Percentiles rank a stretch among this genome's conserved stretches.
These are phyloP conservation scores for Pangasius larnaudii DNA, from an alignment of 2,797 vertebrate genomes.

Conservation along the genomic window DNA sequence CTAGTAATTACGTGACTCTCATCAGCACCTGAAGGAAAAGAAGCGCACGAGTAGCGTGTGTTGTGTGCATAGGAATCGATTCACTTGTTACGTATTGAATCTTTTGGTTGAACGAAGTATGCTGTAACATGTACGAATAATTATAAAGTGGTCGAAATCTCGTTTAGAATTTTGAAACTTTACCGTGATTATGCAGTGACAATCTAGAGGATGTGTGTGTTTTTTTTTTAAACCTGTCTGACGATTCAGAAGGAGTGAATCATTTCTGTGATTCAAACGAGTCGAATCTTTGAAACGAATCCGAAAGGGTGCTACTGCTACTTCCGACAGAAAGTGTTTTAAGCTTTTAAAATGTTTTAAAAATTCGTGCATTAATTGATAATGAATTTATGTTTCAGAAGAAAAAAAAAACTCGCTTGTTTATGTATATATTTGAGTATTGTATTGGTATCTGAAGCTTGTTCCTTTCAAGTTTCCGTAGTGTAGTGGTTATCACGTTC, in stretches of 20 bases:
- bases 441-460: background rate
- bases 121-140: background rate
- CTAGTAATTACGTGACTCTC: background rate
- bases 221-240: background rate
- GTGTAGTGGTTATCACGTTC: slow-evolving; percentile 55
- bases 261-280: background rate
- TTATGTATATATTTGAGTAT: no score
- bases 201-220: background rate
- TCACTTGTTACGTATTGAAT: background rate
- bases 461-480: background rate
- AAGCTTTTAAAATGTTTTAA: background rate
- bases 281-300: background rate
- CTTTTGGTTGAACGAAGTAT: background rate
- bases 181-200: background rate
- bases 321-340: background rate
- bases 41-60: background rate
- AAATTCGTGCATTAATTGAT: no score
- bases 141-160: background rate
- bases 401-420: no score
- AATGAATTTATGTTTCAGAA: no score
- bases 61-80: background rate
- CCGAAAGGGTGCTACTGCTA: background rate
- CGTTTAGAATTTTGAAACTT: background rate
- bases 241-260: background rate
- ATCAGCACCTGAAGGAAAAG: background rate